These are phyloP conservation scores for Poecilia latipinna DNA, from an alignment of 2,113 vertebrate species.

Conservation along the genomic window DNA sequence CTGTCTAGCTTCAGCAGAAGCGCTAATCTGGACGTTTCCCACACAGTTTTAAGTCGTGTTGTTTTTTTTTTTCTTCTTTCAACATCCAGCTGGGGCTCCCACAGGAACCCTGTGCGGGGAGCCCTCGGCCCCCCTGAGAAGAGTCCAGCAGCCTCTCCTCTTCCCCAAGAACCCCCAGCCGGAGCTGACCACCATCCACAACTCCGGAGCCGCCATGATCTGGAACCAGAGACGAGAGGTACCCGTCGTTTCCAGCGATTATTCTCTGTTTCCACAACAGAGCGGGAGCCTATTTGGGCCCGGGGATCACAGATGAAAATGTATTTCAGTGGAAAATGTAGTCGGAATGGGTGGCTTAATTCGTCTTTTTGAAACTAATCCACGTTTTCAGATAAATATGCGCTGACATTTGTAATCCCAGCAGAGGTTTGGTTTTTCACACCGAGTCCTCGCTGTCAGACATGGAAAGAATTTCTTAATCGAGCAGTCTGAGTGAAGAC, in stretches of 20 bases:
- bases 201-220: conserved; percentile 70
- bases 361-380: conserved; percentile 41
- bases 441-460: conserved; percentile 8
- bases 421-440: conserved; percentile 29
- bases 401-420: conserved; percentile 38
- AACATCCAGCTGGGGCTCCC: conserved; percentile 68
- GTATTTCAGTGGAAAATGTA: conserved; percentile 41
- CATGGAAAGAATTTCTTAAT: conserved; percentile 8
- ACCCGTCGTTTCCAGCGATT: conserved; percentile 19
- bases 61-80: not conserved
- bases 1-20: conserved; percentile 27
- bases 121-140: conserved; percentile 80
- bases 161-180: conserved; percentile 76
- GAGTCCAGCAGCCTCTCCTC: conserved; percentile 79
- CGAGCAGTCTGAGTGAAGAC: conserved; percentile 18
- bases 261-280: conserved; percentile 55
- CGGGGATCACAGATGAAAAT: conserved; percentile 44
- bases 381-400: conserved; percentile 45
- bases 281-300: conserved; percentile 10
- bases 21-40: not conserved
- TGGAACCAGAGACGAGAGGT: conserved; percentile 71
- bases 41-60: not conserved
- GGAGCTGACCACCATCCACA: conserved; percentile 73
- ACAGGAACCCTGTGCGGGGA: conserved; percentile 81
- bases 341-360: conserved; percentile 17